These are phyloP conservation scores for Drosophila pruinosa DNA, from an alignment of 1,140 invertebrate genomes.

Conservation along the genomic window DNA sequence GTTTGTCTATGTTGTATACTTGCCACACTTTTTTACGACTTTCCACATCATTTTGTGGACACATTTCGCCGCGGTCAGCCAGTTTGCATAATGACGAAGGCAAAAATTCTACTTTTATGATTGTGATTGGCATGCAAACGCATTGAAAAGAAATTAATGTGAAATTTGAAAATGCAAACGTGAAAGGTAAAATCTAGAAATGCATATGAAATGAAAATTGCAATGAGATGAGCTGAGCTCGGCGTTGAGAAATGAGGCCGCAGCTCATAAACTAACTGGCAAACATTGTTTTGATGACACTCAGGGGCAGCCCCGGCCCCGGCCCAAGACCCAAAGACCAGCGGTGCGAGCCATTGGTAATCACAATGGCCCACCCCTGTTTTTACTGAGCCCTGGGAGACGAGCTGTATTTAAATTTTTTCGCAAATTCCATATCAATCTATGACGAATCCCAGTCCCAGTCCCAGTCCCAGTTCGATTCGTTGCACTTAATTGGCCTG, in stretches of 20 bases:
- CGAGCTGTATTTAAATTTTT: conserved; percentile 71
- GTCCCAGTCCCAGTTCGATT: conserved; percentile 40
- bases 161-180: conserved; percentile 69
- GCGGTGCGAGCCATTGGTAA: neutral
- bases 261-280: conserved; percentile 76
- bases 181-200: conserved; percentile 13
- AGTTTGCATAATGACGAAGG: conserved; percentile 54
- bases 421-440: conserved; percentile 53
- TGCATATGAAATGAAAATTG: conserved; percentile 37
- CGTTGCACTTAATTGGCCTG: conserved; percentile 75
- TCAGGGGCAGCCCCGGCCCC: conserved; percentile 52
- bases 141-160: conserved; percentile 77
- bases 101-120: conserved; percentile 23
- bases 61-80: conserved; percentile 64
- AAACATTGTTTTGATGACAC: conserved; percentile 80
- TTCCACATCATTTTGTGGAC: conserved; percentile 61
- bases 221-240: conserved; percentile 35
- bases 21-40: conserved; percentile 61
- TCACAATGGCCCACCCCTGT: conserved; percentile 38
- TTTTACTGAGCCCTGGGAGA: conserved; percentile 10
- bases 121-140: conserved; percentile 37
- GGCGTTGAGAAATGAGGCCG: conserved; percentile 50
- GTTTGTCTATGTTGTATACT: neutral
- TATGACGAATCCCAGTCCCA: conserved; percentile 59
- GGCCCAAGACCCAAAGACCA: neutral